Conservation (phyloP, 2,797 vertebrate species). For the Spinus pinus region DNA sequence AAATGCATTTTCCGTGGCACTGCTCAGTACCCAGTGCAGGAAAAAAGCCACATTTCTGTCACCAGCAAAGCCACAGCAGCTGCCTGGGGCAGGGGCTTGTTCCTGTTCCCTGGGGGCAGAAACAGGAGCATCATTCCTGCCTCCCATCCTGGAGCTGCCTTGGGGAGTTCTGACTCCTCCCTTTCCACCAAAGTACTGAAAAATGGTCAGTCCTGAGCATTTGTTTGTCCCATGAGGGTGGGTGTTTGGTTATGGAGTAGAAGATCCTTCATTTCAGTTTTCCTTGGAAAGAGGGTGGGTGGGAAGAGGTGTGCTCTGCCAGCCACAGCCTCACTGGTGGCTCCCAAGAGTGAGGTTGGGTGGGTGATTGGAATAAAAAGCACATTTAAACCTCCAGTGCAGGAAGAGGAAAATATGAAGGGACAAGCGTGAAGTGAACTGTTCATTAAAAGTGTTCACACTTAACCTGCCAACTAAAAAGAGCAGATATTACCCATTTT, state of each 20-base stretch:
- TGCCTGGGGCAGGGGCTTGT: not conserved
- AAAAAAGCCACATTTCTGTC: not conserved
- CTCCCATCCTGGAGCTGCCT: not conserved
- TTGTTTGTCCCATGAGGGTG: accelerated
- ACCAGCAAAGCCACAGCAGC: not conserved
- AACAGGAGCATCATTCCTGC: not conserved
- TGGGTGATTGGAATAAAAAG: not conserved
- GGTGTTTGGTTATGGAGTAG: not conserved
- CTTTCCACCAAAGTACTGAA: not conserved
- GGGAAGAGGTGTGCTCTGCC: not conserved
- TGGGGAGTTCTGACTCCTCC: not conserved
- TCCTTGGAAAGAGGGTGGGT: not conserved
- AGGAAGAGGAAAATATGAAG: not conserved
- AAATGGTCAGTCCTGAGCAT: not conserved
- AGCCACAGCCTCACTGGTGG: not conserved
- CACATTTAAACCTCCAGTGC: not conserved
- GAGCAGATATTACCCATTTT: not conserved
- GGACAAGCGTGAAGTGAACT: not conserved
- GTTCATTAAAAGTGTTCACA: not conserved
- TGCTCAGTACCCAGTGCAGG: not conserved
- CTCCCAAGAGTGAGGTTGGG: accelerated
- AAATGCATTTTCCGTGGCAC: not conserved
- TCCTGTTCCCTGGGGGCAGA: not conserved
- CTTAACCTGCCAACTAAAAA: not conserved
- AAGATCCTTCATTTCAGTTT: not conserved